phyloP scores from a whole-genome alignment of 2,113 vertebrate species.

The Bufo gargarizans region DNA sequence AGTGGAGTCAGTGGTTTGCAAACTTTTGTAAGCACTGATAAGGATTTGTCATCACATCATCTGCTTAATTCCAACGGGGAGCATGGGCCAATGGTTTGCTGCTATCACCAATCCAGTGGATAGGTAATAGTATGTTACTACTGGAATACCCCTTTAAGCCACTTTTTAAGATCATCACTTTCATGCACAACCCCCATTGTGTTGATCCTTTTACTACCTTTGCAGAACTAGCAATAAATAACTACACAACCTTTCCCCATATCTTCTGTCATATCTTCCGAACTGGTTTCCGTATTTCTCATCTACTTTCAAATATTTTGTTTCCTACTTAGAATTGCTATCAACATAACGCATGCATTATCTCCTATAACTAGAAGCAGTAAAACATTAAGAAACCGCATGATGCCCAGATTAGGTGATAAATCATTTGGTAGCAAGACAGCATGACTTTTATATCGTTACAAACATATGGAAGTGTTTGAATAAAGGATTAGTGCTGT shows the following conservation, averaged over 20 bases:
- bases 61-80: too few species aligned
- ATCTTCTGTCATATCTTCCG: background rate
- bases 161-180: background rate
- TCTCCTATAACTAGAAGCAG: background rate
- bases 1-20: too few species aligned
- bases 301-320: background rate
- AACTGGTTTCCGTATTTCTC: background rate
- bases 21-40: too few species aligned
- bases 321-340: background rate
- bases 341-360: background rate
- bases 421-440: constrained; percentile 2
- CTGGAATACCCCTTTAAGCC: too few species aligned
- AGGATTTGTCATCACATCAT: too few species aligned
- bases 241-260: background rate
- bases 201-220: background rate
- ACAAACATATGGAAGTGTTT: constrained; percentile 41
- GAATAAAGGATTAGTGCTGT: constrained; percentile 7
- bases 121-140: too few species aligned
- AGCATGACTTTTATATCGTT: constrained; percentile 19
- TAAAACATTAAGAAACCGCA: background rate
- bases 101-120: too few species aligned
- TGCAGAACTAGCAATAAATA: background rate
- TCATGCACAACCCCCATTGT: background rate
- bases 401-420: background rate
- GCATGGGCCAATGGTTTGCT: too few species aligned